These are phyloP conservation scores for Columba janthina DNA, from an alignment of 2,113 vertebrate genomes.

Conservation along the genomic window DNA sequence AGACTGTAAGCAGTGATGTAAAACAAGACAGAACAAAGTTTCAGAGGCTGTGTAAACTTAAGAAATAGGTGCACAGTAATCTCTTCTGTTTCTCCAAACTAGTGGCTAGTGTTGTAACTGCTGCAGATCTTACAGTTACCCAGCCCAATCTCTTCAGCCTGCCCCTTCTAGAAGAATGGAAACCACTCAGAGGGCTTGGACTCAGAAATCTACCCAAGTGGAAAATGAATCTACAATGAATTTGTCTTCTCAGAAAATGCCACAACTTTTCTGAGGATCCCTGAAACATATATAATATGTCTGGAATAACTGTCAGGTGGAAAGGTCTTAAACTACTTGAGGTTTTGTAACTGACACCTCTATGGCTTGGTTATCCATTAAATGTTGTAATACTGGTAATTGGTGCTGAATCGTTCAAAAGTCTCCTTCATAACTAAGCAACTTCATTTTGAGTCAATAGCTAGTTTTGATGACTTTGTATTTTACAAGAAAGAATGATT, in stretches of 20 bases:
- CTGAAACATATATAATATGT: background rate
- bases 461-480: background rate
- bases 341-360: background rate
- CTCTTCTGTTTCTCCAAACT: background rate
- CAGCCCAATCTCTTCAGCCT: background rate
- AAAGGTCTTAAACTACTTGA: background rate
- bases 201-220: background rate
- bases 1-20: background rate
- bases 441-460: background rate
- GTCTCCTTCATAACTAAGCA: background rate
- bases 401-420: background rate
- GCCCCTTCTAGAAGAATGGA: background rate
- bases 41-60: background rate
- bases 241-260: background rate
- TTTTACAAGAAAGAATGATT: background rate
- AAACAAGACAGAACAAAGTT: background rate
- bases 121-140: background rate
- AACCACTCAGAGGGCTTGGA: background rate
- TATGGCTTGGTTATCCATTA: background rate
- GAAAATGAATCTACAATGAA: background rate
- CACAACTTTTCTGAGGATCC: background rate
- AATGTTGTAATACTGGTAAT: background rate
- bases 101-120: background rate
- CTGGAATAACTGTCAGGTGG: background rate
- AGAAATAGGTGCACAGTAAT: background rate